Base-by-base conservation (phyloP, 2,888 invertebrate genomes). In the Caenorhabditis angaria region DNA sequence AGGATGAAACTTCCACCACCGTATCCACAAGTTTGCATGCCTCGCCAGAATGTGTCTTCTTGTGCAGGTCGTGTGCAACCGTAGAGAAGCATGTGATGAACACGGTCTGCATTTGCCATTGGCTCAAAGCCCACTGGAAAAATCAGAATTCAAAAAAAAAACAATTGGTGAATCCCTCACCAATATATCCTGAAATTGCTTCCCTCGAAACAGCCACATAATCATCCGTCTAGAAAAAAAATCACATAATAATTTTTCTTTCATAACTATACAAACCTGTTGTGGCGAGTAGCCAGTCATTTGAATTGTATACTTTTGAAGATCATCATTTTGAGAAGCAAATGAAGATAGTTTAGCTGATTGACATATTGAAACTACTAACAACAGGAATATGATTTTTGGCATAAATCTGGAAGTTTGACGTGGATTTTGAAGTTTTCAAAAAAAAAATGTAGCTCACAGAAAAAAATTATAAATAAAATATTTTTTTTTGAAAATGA, bases 21-120 rank as follows among this genome's bases (percentile, higher is more conserved):
- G 70, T 60, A 69, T 56, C 78, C 78, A 41, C 89, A 90, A 22
- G 89, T 85, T 50, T 83, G 85, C 73, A 87, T 87, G 74, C 89
- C 89, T 20, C 89, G 88, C 88, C 91, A 91, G 70, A 87, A 87
- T 63, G 91, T 91, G n/a, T 68, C 59, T 61, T 56, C 70, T 63
- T 50, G 55, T 47, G 51, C 94, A n/a, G 82, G 81, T 67, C 91
- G 91, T 14, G 80, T 83, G 81, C 91, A 91, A 27, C 90, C 90
- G 82, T 90, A 91, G 28, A 91, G 83, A n/a, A 91, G 87, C 86
- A 91, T 90, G 85, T 91, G 91, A 84, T 91, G 91, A 10, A 90
- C 90, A 20, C 90, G 88, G 55, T 89, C 88, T 72, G 90, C 90
- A 77, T 90, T 88, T 12, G 90, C 90, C 67, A 90, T 88, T 5